Base-by-base conservation (phyloP, 1,140 invertebrate genomes). In the Dufourea novaeangliae region DNA sequence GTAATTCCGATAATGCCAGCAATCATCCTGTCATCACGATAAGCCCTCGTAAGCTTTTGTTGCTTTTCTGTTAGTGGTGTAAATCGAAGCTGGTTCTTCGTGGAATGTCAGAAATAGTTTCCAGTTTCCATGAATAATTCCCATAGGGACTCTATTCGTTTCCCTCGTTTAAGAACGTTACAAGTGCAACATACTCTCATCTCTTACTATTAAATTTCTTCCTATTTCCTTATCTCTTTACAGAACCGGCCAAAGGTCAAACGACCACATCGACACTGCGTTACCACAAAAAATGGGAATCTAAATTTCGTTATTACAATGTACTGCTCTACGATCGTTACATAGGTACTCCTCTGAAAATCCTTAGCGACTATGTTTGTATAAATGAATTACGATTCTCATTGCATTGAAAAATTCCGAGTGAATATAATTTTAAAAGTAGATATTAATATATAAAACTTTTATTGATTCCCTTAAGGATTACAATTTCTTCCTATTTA, bases 11-110 rank as follows among this genome's bases (percentile, higher is more conserved):
- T 91, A 91, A 91, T 91, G 88, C 90, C 86, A 85, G 88, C 88
- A 91, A 91, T 91, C 90, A 90, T 90, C 88, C 89, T 91, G 90
- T 91, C 90, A 90, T 86, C 87, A 85, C 84, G 89, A 88, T 91
- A 91, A 91, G 89, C 88, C 85, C 84, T 62, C 79, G 88, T 89
- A 91, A 90, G 88, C 88, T 88, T 80, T 66, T 59, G 72, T 78
- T 86, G 87, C 87, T 80, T 89, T 89, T 89, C 79, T 75, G 85
- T 68, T 85, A 83, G 71, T 41, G 68, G 76, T 66, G 41, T 27
- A 34, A 44, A 84, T 66, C 71, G 77, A 46, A 62, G 67, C 17
- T 41, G 62, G 27, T 25, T 41, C 25, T 56, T 50, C 37, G 46
- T 32, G 29, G 62, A 56, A 79, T 72, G 62, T 76, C 80, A 75